Percentiles rank a stretch among this genome's conserved stretches.
Evolutionary conservation across 2,888 invertebrate species (phyloP).

Genomic region (Prenolepis imparis): DNA sequence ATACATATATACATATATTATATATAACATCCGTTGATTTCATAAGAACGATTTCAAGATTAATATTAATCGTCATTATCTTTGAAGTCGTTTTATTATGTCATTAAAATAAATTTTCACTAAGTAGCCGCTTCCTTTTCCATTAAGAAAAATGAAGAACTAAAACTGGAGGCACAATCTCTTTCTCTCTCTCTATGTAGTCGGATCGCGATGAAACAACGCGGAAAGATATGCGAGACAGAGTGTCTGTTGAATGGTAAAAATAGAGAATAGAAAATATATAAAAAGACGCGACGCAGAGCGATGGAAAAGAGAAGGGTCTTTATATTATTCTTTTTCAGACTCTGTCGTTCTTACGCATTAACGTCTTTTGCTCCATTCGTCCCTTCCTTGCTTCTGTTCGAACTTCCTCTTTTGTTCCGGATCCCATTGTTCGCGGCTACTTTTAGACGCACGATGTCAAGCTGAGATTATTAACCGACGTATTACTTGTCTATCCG

Average conservation of each 20-base stretch:
- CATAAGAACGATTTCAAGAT: background rate
- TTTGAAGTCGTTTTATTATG: background rate
- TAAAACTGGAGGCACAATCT: background rate
- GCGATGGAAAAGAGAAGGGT: constrained; percentile 62
- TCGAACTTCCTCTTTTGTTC: constrained; percentile 68
- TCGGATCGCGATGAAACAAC: background rate
- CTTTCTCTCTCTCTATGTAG: background rate
- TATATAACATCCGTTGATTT: background rate
- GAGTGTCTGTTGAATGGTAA: constrained; percentile 20
- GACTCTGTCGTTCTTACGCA: constrained; percentile 60
- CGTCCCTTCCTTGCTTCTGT: constrained; percentile 60
- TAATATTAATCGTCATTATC: background rate
- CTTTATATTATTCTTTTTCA: constrained; percentile 65
- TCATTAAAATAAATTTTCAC: background rate
- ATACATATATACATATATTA: background rate
- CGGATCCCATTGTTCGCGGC: constrained; percentile 67
- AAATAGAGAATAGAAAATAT: constrained; percentile 33
- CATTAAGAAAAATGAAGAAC: background rate
- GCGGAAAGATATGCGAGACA: background rate
- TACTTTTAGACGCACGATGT: constrained; percentile 66
- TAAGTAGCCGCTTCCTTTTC: background rate
- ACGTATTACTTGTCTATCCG: constrained; percentile 34
- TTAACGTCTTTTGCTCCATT: constrained; percentile 57
- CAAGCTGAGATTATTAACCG: constrained; percentile 57
- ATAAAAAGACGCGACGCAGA: constrained; percentile 39